A percentile compares a stretch with the other conserved stretches of the same genome.
phyloP scores from a whole-genome alignment of 1,140 invertebrate genomes.

The Drosophila novamexicana region DNA sequence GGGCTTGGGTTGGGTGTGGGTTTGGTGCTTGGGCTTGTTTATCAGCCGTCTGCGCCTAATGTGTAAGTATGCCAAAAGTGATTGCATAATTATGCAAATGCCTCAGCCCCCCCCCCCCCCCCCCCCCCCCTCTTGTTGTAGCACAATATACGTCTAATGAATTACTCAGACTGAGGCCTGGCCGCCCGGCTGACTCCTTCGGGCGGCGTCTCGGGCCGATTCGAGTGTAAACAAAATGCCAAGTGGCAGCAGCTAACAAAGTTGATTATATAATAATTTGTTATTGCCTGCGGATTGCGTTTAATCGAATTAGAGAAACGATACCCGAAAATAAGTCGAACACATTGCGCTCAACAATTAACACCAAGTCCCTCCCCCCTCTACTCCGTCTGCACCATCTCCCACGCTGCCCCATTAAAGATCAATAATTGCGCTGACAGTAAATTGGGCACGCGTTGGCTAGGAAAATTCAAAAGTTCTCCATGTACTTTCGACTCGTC shows the following conservation, averaged over 20 bases:
- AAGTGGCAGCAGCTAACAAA: slow-evolving; percentile 34
- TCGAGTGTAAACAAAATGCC: slow-evolving; percentile 29
- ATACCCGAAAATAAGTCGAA: slow-evolving; percentile 27
- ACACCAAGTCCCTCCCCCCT: background rate
- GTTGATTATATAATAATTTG: slow-evolving; percentile 75
- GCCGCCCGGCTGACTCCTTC: background rate
- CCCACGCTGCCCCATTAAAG: background rate
- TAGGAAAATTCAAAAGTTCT: slow-evolving; percentile 39
- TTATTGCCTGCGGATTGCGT: slow-evolving; percentile 49
- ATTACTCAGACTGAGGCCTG: slow-evolving; percentile 57
- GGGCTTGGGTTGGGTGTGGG: slow-evolving; percentile 8
- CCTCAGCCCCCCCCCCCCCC: background rate
- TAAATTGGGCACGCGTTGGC: slow-evolving; percentile 60
- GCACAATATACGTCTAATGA: slow-evolving; percentile 79
- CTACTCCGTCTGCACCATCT: background rate
- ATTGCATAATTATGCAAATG: slow-evolving; percentile 82
- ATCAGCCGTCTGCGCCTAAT: slow-evolving; percentile 78
- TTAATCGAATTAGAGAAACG: slow-evolving; percentile 60
- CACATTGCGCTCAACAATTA: slow-evolving; percentile 49
- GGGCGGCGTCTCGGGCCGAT: slow-evolving; percentile 5
- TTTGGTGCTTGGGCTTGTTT: slow-evolving; percentile 48
- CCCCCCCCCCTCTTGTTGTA: background rate
- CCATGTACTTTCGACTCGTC: slow-evolving; percentile 29
- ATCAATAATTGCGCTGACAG: slow-evolving; percentile 58
- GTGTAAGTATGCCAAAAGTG: slow-evolving; percentile 81